Evolutionary conservation across 2,113 vertebrate species (phyloP).

Genomic region (Seriola rivoliana): DNA sequence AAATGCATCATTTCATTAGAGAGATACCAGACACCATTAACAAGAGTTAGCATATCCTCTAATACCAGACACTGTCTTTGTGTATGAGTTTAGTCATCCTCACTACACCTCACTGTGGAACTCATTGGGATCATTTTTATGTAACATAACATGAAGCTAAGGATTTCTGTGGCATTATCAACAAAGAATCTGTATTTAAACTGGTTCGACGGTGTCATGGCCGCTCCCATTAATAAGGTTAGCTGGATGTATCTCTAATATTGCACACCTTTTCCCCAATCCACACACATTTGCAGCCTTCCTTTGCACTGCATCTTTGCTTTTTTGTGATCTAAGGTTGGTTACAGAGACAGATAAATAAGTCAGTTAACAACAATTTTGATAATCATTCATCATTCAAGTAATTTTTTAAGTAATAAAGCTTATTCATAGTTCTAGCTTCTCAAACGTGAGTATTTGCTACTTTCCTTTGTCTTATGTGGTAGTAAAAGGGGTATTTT

Average conservation of each 20-base stretch:
- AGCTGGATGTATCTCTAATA: neutral
- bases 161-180: too few species aligned
- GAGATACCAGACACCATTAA: neutral
- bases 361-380: neutral
- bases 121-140: neutral
- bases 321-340: neutral
- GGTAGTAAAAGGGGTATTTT: constrained; percentile 21
- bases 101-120: neutral
- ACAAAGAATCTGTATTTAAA: neutral
- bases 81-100: neutral
- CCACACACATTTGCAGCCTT: neutral
- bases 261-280: neutral
- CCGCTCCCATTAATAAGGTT: too few species aligned
- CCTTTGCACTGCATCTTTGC: neutral
- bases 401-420: neutral
- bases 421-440: neutral
- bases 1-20: neutral
- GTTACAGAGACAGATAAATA: neutral
- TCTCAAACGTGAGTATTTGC: neutral
- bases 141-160: too few species aligned
- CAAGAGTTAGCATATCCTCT: neutral
- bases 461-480: constrained; percentile 10
- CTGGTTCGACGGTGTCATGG: neutral
- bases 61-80: neutral
- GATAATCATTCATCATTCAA: neutral